phyloP scores from a whole-genome alignment of 92 coral and sea anemone genomes.

The Paramuricea clavata region DNA sequence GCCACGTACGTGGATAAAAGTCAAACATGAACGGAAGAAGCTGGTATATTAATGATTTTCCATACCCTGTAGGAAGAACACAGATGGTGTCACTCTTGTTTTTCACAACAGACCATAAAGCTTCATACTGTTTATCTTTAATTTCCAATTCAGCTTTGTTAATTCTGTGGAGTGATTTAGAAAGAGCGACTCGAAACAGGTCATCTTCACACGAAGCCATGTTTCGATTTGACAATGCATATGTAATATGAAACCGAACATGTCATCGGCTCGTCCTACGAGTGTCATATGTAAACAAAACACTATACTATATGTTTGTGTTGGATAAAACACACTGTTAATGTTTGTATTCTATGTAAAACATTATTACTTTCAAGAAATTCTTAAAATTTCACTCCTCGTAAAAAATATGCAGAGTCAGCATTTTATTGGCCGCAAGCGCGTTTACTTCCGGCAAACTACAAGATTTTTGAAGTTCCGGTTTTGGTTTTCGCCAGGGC shows the following conservation, averaged over 20 bases:
- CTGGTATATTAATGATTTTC: background rate
- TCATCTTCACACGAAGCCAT: background rate
- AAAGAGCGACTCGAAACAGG: background rate
- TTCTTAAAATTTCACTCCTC: background rate
- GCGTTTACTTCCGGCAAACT: background rate
- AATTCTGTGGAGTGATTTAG: background rate
- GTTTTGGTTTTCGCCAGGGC: no score
- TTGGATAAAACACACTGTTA: no score
- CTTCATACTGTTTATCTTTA: background rate
- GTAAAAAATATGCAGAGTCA: background rate
- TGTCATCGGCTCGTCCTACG: background rate
- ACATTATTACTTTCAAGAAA: no score
- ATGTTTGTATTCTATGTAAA: no score
- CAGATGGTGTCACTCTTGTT: background rate
- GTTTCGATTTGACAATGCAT: background rate
- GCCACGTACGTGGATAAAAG: background rate
- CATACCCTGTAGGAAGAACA: slow-evolving; percentile 6
- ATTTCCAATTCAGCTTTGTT: background rate
- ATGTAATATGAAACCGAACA: background rate
- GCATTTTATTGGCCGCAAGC: background rate
- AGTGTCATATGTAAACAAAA: no score
- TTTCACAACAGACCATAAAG: background rate
- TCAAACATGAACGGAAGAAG: background rate
- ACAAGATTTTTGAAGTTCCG: no score
- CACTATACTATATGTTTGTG: no score